Evolutionary conservation across 2,888 invertebrate species (phyloP), one percentile per base, ranked within the genome.

Genomic region (Yponomeuta evonymella): DNA sequence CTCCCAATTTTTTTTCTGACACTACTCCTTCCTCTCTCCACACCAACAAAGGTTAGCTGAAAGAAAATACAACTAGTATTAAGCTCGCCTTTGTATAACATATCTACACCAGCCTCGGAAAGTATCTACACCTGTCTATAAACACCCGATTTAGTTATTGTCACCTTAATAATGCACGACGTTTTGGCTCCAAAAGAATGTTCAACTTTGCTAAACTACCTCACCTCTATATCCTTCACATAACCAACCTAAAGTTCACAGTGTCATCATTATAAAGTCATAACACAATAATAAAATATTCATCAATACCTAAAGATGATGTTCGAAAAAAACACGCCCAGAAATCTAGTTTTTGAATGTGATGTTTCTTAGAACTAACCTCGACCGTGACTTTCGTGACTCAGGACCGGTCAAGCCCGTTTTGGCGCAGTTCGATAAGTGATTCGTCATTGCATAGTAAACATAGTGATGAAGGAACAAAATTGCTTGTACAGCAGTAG

Each of bases 331-430:
- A 23, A 68, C 68, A 30, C 4, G 23, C 2, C 9, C 48, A 30
- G 51, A 67, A 70, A 51, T 70, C 70, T 70, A 70, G 51, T 70
- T 70, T 58, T 51, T 70, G 23, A 67, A 67, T 67, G 67, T 70
- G 70, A 70, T 67, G 58, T 70, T 70, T 67, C 67, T 67, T 29
- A 70, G 43, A 48, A 64, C 36, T 63, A 51, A 70, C 70, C 70
- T 51, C 51, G 70, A 30, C 70, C 36, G n/a, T 70, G 70, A 70
- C 70, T 67, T 67, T 67, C n/a, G 29, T 62, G 69, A 58, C 69
- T 36, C 69, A 63, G 36, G 63, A 67, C 67, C 67, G 33, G 67
- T 67, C 43, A 43, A 67, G 36, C 67, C 15, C 33, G 67, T 67
- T 67, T 67, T n/a, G 29, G 29, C 65, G 65, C 36, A 67, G 67